Evolutionary conservation across 2,797 vertebrate species (phyloP).

Genomic region (Phataginus tetradactyla): DNA sequence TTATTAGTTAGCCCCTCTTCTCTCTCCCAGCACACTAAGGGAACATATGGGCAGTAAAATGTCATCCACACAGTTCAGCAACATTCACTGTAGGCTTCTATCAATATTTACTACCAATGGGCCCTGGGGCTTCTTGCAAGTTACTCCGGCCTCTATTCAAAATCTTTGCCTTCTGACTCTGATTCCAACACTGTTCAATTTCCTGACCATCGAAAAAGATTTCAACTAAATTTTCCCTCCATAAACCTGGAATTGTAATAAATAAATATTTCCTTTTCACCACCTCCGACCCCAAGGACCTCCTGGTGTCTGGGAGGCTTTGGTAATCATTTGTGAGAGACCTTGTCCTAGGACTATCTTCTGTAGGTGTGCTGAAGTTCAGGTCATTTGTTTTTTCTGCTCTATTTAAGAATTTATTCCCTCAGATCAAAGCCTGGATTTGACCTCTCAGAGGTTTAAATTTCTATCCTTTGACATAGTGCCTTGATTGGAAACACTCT

Average conservation of each 20-base stretch:
- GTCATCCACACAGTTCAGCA: background rate
- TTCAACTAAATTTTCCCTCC: constrained; percentile 50
- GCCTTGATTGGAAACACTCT: background rate
- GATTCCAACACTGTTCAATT: constrained; percentile 56
- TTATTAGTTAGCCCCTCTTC: background rate
- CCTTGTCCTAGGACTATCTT: background rate
- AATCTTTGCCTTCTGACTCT: constrained; percentile 39
- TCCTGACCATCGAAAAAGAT: constrained; percentile 53
- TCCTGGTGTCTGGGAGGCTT: constrained; percentile 17
- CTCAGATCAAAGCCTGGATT: constrained; percentile 10
- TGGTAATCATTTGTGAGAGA: constrained; percentile 35
- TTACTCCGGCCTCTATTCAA: constrained; percentile 30
- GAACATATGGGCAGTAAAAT: background rate
- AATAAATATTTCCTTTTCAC: constrained; percentile 45
- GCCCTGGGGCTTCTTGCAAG: background rate
- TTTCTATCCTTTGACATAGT: background rate
- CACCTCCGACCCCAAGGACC: background rate
- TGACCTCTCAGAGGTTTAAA: background rate
- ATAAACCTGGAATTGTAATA: constrained; percentile 9
- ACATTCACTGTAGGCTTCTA: background rate
- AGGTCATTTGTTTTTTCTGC: constrained; percentile 10
- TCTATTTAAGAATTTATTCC: constrained; percentile 48
- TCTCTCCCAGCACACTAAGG: background rate
- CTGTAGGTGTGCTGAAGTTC: background rate
- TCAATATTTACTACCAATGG: constrained; percentile 53